Conservation (phyloP, 2,113 vertebrate genomes). For the Tragulus kanchil region DNA sequence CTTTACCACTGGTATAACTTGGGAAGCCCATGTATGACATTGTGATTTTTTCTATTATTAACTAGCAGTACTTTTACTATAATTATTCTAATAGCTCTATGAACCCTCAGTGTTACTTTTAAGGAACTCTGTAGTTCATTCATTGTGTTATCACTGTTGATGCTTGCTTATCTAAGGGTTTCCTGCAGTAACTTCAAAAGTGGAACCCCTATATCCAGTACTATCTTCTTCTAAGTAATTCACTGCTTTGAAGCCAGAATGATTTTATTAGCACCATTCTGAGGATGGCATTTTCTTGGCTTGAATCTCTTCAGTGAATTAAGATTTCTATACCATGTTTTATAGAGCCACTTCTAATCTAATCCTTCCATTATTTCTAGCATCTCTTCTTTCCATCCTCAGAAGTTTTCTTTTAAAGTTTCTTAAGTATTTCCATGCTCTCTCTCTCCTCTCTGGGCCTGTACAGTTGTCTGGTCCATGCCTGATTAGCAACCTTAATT, state of each 20-base stretch:
- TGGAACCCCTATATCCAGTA: background rate
- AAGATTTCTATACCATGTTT: background rate
- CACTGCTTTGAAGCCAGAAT: background rate
- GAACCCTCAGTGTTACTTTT: background rate
- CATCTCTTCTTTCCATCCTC: background rate
- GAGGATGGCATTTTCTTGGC: background rate
- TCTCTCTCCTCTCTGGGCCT: background rate
- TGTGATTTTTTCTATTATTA: background rate
- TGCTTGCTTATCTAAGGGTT: background rate
- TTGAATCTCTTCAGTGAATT: background rate
- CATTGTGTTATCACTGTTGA: background rate
- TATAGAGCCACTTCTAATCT: background rate
- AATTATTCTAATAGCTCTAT: background rate
- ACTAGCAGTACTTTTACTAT: background rate
- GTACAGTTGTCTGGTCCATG: background rate
- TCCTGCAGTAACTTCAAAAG: background rate
- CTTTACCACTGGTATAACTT: background rate
- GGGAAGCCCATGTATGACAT: rapidly evolving
- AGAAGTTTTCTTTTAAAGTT: background rate
- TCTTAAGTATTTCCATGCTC: background rate
- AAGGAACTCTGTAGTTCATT: background rate
- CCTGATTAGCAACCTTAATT: background rate
- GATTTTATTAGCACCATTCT: background rate
- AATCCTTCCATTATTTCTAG: background rate
- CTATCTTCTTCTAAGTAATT: background rate